These are phyloP conservation scores for Patiria pectinifera DNA, from an alignment of 53 echinoderm and acorn worm species.

Conservation along the genomic window DNA sequence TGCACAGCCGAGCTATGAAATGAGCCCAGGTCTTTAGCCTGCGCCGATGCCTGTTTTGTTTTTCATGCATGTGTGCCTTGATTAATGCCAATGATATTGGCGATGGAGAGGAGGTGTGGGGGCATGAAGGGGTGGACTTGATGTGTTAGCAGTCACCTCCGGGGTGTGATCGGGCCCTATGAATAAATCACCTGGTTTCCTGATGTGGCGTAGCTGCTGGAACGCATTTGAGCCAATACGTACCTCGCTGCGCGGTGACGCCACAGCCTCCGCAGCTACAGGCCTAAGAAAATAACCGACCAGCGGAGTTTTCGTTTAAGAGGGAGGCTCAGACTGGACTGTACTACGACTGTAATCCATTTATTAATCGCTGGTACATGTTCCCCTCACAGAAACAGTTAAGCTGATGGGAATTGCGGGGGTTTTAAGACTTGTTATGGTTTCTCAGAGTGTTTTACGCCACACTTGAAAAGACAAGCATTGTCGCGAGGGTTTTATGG, in stretches of 20 bases:
- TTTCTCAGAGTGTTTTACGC: background rate
- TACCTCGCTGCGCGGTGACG: background rate
- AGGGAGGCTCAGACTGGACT: background rate
- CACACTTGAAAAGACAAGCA: constrained; percentile 35
- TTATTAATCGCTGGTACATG: background rate
- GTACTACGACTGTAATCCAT: background rate
- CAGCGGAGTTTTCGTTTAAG: background rate
- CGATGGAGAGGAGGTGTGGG: background rate
- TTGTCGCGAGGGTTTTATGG: background rate
- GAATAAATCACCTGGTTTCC: constrained; percentile 12
- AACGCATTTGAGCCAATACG: background rate
- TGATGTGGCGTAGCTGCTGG: background rate
- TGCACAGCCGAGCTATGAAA: no score
- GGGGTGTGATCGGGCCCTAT: constrained; percentile 4
- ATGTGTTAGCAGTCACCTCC: background rate
- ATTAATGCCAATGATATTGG: background rate
- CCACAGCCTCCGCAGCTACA: background rate
- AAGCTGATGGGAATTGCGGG: background rate
- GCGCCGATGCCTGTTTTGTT: background rate
- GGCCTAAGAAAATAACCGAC: constrained; percentile 8
- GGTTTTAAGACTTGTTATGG: background rate
- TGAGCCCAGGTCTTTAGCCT: no score
- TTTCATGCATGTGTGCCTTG: background rate
- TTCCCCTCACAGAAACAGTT: constrained; percentile 1
- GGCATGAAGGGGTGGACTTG: background rate